Conservation (phyloP, 2,888 invertebrate genomes). For the Elysia crispata region DNA sequence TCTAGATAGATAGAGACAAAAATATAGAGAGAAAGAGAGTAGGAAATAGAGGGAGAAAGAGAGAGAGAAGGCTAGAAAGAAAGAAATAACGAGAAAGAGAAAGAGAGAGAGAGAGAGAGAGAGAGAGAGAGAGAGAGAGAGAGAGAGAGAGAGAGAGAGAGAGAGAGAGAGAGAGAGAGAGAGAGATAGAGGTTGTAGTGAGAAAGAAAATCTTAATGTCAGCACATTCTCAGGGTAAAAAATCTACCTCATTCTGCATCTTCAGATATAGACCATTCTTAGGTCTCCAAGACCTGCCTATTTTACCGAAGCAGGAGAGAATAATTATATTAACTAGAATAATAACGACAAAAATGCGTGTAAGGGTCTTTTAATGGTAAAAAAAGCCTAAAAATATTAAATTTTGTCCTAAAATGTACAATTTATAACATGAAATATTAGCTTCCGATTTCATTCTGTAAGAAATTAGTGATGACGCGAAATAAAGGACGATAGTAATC, state of each 20-base stretch:
- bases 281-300: no score
- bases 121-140: constrained; percentile 19
- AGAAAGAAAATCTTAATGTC: background rate
- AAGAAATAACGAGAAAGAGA: background rate
- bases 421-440: no score
- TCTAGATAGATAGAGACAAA: no score
- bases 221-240: background rate
- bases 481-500: no score
- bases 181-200: background rate
- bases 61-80: background rate
- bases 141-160: background rate
- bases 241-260: background rate
- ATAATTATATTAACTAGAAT: no score
- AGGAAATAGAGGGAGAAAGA: constrained; percentile 11
- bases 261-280: background rate
- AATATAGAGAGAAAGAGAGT: constrained; percentile 1
- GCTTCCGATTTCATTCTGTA: no score
- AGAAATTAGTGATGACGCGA: no score
- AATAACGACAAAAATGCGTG: no score
- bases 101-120: background rate
- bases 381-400: no score
- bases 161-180: constrained; percentile 14
- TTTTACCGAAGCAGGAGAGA: no score
- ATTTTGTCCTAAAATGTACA: no score
- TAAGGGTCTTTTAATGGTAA: no score